Percentiles rank a stretch among this genome's conserved stretches.
Conservation (phyloP, 2,797 vertebrate genomes). For the Garrulus glandarius region DNA sequence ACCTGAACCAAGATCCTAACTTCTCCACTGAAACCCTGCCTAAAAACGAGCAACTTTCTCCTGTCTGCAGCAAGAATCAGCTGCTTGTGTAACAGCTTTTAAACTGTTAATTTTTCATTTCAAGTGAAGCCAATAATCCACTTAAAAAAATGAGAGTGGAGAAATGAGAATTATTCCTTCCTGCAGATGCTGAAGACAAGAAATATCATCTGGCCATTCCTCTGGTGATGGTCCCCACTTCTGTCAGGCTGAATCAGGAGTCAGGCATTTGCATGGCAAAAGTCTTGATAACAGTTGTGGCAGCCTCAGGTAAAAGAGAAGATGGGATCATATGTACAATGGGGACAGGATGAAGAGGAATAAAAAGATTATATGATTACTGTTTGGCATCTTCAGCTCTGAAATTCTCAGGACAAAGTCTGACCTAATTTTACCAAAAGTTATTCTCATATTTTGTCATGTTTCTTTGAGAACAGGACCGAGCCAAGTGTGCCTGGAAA, state of each 20-base stretch:
- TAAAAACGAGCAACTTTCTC: not conserved
- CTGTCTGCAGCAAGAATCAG: not conserved
- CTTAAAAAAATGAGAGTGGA: not conserved
- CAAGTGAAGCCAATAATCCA: not conserved
- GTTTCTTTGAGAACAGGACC: not conserved
- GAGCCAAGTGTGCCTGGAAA: not conserved
- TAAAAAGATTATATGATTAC: not conserved
- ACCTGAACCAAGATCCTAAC: not conserved
- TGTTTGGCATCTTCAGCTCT: not conserved
- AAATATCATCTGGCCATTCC: not conserved
- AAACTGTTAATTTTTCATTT: not conserved
- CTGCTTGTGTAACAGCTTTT: not conserved
- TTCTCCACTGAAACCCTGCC: not conserved
- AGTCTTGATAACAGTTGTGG: not conserved
- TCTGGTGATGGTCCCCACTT: not conserved
- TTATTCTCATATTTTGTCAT: not conserved
- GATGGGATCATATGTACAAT: not conserved
- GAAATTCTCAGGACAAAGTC: not conserved
- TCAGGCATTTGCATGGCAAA: rapidly evolving
- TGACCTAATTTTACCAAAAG: not conserved
- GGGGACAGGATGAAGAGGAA: not conserved
- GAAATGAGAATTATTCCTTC: not conserved
- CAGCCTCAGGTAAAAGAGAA: not conserved
- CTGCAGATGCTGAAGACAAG: not conserved
- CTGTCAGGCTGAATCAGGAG: rapidly evolving